A percentile compares a stretch with the other conserved stretches of the same genome.
Conservation (phyloP, 2,888 invertebrate genomes). For the Cataglyphis livida region DNA sequence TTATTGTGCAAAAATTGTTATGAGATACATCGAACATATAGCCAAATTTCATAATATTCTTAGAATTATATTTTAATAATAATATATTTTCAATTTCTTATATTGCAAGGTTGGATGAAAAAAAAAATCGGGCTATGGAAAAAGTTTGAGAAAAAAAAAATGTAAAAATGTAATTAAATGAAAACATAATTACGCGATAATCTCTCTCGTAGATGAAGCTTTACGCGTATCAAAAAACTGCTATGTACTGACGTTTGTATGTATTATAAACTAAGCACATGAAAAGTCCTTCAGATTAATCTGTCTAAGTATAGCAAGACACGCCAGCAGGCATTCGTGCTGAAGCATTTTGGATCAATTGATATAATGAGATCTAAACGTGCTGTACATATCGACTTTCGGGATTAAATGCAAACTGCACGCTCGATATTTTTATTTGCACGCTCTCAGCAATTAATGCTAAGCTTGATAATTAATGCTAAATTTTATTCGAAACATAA, state of each 20-base stretch:
- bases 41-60: neutral
- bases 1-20: neutral
- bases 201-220: neutral
- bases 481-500: neutral
- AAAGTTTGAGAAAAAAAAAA: neutral
- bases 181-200: neutral
- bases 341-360: slow-evolving; percentile 40
- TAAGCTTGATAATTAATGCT: neutral
- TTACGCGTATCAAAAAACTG: neutral
- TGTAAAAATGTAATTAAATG: neutral
- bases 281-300: slow-evolving; percentile 42
- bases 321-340: slow-evolving; percentile 11
- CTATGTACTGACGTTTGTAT: neutral
- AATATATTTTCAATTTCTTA: neutral
- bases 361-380: slow-evolving; percentile 49
- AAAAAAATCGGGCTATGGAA: neutral
- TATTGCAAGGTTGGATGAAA: neutral
- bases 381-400: slow-evolving; percentile 38
- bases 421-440: neutral
- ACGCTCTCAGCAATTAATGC: no score
- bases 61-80: neutral
- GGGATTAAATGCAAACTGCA: neutral
- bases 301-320: slow-evolving; percentile 14
- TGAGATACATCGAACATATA: neutral
- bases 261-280: neutral